phyloP scores from a whole-genome alignment of 2,888 invertebrate genomes.

The Microchrysa polita region DNA sequence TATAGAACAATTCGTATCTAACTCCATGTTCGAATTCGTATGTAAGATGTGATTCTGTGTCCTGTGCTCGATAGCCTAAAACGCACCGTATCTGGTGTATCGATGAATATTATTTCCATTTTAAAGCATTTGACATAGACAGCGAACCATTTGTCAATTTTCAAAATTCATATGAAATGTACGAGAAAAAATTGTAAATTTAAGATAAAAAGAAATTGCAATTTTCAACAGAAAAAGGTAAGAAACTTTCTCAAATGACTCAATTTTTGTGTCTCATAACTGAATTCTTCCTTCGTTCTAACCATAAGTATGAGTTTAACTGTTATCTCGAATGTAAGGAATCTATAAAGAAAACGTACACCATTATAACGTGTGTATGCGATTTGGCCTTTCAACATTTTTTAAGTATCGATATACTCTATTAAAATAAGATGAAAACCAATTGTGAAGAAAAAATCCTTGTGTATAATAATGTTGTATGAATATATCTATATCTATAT shows the following conservation, averaged over 20 bases:
- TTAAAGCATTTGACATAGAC: neutral
- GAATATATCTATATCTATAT: neutral
- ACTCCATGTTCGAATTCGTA: too few relatives aligned
- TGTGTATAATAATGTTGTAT: neutral
- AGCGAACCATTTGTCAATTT: conserved; percentile 7
- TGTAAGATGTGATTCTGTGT: too few relatives aligned
- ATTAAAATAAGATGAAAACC: conserved; percentile 9
- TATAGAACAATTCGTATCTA: too few relatives aligned
- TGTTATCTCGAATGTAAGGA: conserved; percentile 16
- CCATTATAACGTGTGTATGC: conserved; percentile 21
- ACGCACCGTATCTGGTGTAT: too few relatives aligned
- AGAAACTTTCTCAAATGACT: too few relatives aligned
- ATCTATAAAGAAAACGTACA: conserved; percentile 16
- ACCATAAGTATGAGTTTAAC: too few relatives aligned
- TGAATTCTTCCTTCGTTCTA: too few relatives aligned
- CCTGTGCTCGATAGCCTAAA: too few relatives aligned
- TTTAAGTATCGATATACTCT: conserved; percentile 29
- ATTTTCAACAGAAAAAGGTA: too few relatives aligned
- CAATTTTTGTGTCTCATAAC: too few relatives aligned
- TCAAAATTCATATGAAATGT: neutral
- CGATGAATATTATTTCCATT: neutral
- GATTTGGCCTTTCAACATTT: conserved; percentile 33
- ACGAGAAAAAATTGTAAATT: neutral
- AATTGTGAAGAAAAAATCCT: neutral
- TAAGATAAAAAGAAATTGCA: neutral